phyloP scores from a whole-genome alignment of 2,888 invertebrate genomes.

The Branchellion lobata region DNA sequence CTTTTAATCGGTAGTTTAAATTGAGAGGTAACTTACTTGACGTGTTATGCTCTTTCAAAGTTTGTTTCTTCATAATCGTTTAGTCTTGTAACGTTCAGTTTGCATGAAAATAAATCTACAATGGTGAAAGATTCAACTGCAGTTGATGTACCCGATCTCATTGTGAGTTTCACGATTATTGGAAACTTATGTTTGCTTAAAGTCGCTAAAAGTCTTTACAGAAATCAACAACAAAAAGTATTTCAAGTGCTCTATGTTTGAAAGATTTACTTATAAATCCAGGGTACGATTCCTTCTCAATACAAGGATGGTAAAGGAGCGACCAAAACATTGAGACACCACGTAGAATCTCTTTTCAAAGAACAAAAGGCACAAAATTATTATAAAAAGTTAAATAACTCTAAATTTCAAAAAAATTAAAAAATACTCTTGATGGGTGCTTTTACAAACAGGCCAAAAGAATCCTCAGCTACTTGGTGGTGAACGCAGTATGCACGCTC shows the following conservation, averaged over 20 bases:
- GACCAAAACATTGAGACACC: conserved; percentile 42
- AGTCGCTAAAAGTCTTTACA: too few relatives aligned
- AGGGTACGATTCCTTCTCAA: conserved; percentile 52
- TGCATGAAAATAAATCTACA: too few relatives aligned
- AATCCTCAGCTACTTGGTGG: conserved; percentile 44
- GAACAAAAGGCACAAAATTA: conserved; percentile 39
- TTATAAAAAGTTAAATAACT: not conserved
- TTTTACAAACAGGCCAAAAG: conserved; percentile 49
- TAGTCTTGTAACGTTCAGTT: too few relatives aligned
- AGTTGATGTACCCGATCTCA: conserved; percentile 48
- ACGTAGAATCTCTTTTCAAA: conserved; percentile 44
- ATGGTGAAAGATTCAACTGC: conserved; percentile 45
- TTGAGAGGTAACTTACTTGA: too few relatives aligned
- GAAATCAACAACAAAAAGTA: too few relatives aligned
- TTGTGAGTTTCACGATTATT: too few relatives aligned
- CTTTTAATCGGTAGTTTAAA: too few relatives aligned
- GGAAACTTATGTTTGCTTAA: too few relatives aligned
- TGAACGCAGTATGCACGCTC: conserved; percentile 53
- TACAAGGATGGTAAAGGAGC: conserved; percentile 45
- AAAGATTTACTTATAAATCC: conserved; percentile 31
- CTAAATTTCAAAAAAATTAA: not conserved
- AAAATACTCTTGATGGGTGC: not conserved
- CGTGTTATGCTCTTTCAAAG: too few relatives aligned
- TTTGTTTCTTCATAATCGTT: too few relatives aligned
- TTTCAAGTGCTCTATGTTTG: too few relatives aligned